Percentiles rank a stretch among this genome's conserved stretches.
These are phyloP conservation scores for Nasonia oneida DNA, from an alignment of 2,888 invertebrate species.

Conservation along the genomic window DNA sequence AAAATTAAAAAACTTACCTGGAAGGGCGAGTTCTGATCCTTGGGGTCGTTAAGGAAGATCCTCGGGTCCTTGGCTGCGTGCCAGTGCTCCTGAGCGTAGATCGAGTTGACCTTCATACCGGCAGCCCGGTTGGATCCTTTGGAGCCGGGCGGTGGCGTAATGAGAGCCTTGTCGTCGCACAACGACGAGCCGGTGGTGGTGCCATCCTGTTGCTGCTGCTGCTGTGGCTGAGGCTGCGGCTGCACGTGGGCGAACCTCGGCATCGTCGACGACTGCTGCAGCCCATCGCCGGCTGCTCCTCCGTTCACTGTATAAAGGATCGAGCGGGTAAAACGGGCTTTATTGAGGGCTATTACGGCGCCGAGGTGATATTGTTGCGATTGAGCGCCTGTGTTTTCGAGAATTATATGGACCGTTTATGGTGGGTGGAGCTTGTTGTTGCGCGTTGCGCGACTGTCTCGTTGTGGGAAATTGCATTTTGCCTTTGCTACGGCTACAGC, in stretches of 20 bases:
- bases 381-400: neutral
- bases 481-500: neutral
- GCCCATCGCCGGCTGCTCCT: conserved; percentile 57
- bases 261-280: conserved; percentile 67
- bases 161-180: conserved; percentile 69
- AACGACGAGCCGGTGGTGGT: neutral
- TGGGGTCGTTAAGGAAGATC: conserved; percentile 72
- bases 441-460: neutral
- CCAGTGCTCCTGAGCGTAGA: conserved; percentile 77
- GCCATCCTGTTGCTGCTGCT: conserved; percentile 7
- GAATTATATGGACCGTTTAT: conserved; percentile 8
- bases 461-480: neutral
- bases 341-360: neutral
- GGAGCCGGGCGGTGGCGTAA: conserved; percentile 67
- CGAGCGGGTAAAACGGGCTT: neutral
- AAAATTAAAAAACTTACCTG: conserved; percentile 69
- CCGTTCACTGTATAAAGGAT: neutral
- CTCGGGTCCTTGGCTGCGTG: conserved; percentile 70
- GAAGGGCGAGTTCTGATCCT: conserved; percentile 71
- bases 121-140: conserved; percentile 57
- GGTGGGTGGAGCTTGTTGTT: conserved; percentile 15
- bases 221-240: conserved; percentile 60
- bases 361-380: conserved; percentile 1
- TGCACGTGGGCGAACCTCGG: conserved; percentile 67
- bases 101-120: conserved; percentile 77